Evolutionary conservation across 2,888 invertebrate genomes (phyloP).

Genomic region (Lithodes maja): DNA sequence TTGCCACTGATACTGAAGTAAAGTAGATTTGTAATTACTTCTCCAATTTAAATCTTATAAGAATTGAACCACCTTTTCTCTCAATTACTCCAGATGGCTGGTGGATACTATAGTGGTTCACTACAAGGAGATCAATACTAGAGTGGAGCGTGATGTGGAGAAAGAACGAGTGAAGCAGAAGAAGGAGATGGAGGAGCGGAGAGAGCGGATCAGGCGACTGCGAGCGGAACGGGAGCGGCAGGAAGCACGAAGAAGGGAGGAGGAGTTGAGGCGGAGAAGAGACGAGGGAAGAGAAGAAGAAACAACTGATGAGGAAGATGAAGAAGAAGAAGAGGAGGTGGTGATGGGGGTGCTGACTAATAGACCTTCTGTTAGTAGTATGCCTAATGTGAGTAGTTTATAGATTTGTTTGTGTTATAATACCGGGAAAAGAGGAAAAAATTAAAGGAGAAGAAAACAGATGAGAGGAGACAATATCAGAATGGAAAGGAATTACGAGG

Average conservation of each 20-base stretch:
- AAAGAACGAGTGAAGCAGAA: slow-evolving; percentile 42
- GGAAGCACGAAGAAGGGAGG: slow-evolving; percentile 14
- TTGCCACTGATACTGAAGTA: too few relatives aligned
- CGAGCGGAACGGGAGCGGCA: slow-evolving; percentile 53
- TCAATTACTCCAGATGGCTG: slow-evolving; percentile 57
- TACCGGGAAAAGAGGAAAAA: too few relatives aligned
- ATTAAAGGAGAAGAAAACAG: too few relatives aligned
- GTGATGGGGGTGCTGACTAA: not conserved
- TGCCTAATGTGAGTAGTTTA: slow-evolving; percentile 49
- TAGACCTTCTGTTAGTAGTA: not conserved
- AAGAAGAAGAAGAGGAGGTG: slow-evolving; percentile 12
- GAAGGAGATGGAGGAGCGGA: slow-evolving; percentile 62
- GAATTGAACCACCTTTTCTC: too few relatives aligned
- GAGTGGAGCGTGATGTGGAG: slow-evolving; percentile 61
- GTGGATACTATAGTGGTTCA: slow-evolving; percentile 69
- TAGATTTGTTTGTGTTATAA: too few relatives aligned
- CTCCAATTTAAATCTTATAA: too few relatives aligned
- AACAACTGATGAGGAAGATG: not conserved
- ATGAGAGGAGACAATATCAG: too few relatives aligned
- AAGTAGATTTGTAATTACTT: too few relatives aligned
- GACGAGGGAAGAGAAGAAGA: not conserved
- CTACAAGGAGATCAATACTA: slow-evolving; percentile 57
- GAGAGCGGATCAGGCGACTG: slow-evolving; percentile 52
- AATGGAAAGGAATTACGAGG: too few relatives aligned
- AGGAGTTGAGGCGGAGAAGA: not conserved